Evolutionary conservation across 2,888 invertebrate species (phyloP), one percentile per base, ranked within the genome.

Genomic region (Malacosoma neustria): DNA sequence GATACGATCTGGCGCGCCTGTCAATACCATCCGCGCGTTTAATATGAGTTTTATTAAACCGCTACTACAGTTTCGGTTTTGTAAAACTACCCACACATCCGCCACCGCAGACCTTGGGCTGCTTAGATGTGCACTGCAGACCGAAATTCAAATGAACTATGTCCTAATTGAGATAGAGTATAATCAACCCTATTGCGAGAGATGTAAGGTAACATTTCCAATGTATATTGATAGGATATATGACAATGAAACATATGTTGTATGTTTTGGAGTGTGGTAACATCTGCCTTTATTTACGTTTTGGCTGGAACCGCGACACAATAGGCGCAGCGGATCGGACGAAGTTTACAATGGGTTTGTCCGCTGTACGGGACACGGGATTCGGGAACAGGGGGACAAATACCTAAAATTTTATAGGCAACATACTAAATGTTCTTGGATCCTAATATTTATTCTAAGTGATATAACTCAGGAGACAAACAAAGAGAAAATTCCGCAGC

Each of bases 221-320:
- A 35, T 48, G 48, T 36, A 29, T 22, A 13, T 9, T 7, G 9
- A 5, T 15, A 30, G 40, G 29, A 45, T 44, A 48, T 63, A 51
- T 40, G 49, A 38, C 38, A 38, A 45, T 54, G 36, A 38, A 35
- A 42, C 43, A 41, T 45, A 43, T 46, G 51, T 51, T 42, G 49
- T 52, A 63, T 60, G 61, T 69, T 75, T 70, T 65, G 72, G 72
- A 77, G 76, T 73, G 70, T 58, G 79, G 84, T 72, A 81, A 84
- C 84, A 85, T 84, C 84, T 85, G 84, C 74, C 53, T 84, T 84
- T 84, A 85, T 85, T 84, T 84, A 84, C 81, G 81, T 82, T 82
- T 79, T 70, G 79, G 75, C 75, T 80, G 66, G 70, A 72, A 72
- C 67, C 61, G 69, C 63, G 65, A 69, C 67, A 80, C 80, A 82